Evolutionary conservation across 1,140 invertebrate species (phyloP), one percentile per base, ranked within the genome.

Genomic region (Trissolcus basalis): DNA sequence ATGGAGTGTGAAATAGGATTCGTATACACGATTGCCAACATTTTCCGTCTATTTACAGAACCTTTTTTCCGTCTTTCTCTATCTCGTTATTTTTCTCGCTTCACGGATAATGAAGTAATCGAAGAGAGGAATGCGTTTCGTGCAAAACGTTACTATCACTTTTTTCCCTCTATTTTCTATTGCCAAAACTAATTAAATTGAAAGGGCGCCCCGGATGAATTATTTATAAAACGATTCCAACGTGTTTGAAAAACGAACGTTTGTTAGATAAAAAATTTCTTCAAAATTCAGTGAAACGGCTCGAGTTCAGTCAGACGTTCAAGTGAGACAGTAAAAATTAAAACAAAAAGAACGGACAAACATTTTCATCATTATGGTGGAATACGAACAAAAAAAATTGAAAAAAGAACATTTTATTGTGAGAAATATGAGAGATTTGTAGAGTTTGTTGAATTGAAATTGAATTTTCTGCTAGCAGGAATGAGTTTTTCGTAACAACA

Each of bases 271-370:
- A 27, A 27, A 27, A 27, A 3, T 27, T 27, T 13, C n/a, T n/a
- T n/a, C n/a, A n/a, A n/a, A n/a, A n/a, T 65, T 59, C 81, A 85
- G 84, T 85, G 80, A 83, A 80, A 83, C 86, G 87, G 80, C 86
- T 87, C 85, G 85, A 86, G 86, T 87, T 87, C 80, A 82, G 75
- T 86, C 81, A 81, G 63, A 67, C 79, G 71, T 78, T 63, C n/a
- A n/a, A 55, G 19, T 50, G 41, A 41, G 44, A 54, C 19, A 27
- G 19, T 27, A 27, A 27, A 27, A 27, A 27, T 3, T 27, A 3
- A 27, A 27, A 27, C 19, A 27, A n/a, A n/a, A n/a, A n/a, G n/a
- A n/a, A n/a, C n/a, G n/a, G n/a, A n/a, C n/a, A n/a, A n/a, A n/a
- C n/a, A n/a, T n/a, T n/a, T n/a, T n/a, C n/a, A n/a, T n/a, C n/a